Conservation (phyloP, 2,113 vertebrate genomes). For the Pteronura brasiliensis region DNA sequence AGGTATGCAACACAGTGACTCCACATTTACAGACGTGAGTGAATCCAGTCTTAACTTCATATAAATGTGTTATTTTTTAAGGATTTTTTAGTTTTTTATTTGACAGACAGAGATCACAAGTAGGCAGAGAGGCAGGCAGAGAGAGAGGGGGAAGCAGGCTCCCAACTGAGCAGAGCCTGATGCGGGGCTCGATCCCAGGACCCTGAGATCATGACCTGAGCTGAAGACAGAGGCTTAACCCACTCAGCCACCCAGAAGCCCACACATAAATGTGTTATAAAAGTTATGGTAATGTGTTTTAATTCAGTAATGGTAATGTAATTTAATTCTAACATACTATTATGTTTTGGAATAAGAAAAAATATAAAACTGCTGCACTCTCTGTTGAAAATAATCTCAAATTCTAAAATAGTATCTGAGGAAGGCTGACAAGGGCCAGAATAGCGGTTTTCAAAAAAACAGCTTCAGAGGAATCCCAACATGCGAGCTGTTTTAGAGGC, state of each 20-base stretch:
- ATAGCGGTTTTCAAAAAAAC: not conserved
- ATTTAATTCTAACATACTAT: constrained; percentile 4
- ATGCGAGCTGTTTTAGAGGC: not conserved
- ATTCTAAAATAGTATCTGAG: not conserved
- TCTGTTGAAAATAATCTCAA: constrained; percentile 9
- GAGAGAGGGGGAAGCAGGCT: no score
- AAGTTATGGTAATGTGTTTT: not conserved
- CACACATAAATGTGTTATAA: not conserved
- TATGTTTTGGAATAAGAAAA: constrained; percentile 8
- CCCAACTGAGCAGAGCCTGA: no score
- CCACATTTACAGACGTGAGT: not conserved
- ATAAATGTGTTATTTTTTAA: not conserved
- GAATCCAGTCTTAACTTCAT: not conserved
- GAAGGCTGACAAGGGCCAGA: not conserved
- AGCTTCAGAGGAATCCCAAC: not conserved
- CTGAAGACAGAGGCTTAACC: no score
- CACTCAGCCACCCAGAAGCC: no score
- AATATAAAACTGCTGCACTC: not conserved
- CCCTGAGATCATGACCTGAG: no score
- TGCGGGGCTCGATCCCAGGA: no score
- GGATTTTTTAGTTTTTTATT: no score
- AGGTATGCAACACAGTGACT: not conserved
- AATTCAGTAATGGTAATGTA: not conserved
- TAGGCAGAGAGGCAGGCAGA: no score
- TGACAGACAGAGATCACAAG: no score